phyloP scores from a whole-genome alignment of 2,113 vertebrate species.

The Pagrus major region DNA sequence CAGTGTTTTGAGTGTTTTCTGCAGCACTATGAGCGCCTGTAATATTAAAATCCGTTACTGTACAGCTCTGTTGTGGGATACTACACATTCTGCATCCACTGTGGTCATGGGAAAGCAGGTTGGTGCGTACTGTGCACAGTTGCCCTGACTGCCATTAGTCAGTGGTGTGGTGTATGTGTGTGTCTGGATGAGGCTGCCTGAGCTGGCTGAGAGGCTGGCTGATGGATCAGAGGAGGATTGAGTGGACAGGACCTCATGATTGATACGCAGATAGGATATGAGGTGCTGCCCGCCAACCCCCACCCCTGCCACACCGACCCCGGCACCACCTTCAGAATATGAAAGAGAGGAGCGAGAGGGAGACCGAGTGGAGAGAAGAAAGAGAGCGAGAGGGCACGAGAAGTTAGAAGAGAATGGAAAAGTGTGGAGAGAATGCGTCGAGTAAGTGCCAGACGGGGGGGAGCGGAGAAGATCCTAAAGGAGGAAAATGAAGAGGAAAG shows the following conservation, averaged over 20 bases:
- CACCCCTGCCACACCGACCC: conserved; percentile 71
- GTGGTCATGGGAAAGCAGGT: conserved; percentile 53
- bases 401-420: conserved; percentile 72
- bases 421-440: conserved; percentile 63
- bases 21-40: background rate
- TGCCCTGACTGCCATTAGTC: conserved; percentile 70
- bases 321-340: conserved; percentile 85
- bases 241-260: conserved; percentile 99
- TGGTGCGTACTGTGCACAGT: conserved; percentile 57
- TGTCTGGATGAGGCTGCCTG: conserved; percentile 44
- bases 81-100: conserved; percentile 39
- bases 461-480: conserved; percentile 51
- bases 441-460: conserved; percentile 35
- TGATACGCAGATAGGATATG: conserved; percentile 99
- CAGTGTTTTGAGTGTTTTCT: background rate
- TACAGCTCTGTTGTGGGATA: conserved; percentile 7
- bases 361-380: conserved; percentile 33
- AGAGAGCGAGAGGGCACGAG: conserved; percentile 37
- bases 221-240: conserved; percentile 99
- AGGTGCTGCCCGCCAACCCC: conserved; percentile 80
- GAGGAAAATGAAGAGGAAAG: conserved; percentile 61
- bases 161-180: conserved; percentile 36
- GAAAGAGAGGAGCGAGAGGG: conserved; percentile 49
- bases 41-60: background rate
- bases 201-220: conserved; percentile 80